phyloP scores from a whole-genome alignment of 1,140 invertebrate genomes.

The Papilio dardanus region DNA sequence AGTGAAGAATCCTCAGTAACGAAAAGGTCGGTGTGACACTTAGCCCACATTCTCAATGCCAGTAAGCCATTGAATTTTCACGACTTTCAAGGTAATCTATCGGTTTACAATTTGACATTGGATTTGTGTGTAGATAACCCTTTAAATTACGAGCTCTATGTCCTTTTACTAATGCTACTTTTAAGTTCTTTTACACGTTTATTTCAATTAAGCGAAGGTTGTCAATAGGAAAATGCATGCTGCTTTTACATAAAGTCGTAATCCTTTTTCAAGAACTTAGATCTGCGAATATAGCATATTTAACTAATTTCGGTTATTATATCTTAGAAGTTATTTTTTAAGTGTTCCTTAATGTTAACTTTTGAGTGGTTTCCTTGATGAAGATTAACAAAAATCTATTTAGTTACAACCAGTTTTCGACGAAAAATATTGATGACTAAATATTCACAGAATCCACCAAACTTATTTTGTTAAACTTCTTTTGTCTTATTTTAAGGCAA shows the following conservation, averaged over 20 bases:
- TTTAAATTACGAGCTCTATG: not conserved
- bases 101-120: slow-evolving; percentile 25
- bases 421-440: not conserved
- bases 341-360: too few species aligned
- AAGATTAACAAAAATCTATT: not conserved
- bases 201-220: not conserved
- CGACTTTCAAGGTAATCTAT: slow-evolving; percentile 28
- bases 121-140: slow-evolving; percentile 14
- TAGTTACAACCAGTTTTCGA: not conserved
- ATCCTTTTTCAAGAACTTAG: too few species aligned
- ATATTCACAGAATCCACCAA: not conserved
- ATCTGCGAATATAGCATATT: too few species aligned
- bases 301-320: not conserved
- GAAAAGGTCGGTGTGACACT: slow-evolving; percentile 8
- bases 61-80: slow-evolving; percentile 31
- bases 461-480: not conserved
- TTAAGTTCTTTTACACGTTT: not conserved
- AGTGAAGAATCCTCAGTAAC: slow-evolving; percentile 10
- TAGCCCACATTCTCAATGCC: slow-evolving; percentile 24
- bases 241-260: not conserved
- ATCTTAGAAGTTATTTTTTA: not conserved
- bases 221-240: not conserved
- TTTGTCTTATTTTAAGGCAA: slow-evolving; percentile 22
- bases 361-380: not conserved
- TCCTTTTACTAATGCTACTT: not conserved